phyloP scores from a whole-genome alignment of 2,797 vertebrate genomes.

The Tangara arthus region DNA sequence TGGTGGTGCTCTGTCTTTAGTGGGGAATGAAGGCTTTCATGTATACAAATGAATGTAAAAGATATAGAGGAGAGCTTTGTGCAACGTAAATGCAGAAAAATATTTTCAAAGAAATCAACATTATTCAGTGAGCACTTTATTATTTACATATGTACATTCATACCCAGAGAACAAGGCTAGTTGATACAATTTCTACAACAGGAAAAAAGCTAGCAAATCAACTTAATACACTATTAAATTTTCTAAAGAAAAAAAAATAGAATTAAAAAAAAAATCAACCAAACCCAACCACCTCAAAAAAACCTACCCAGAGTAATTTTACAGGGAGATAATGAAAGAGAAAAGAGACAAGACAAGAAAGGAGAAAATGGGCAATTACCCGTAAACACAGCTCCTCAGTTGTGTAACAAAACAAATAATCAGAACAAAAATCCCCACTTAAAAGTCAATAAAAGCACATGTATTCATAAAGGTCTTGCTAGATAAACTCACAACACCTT shows the following conservation, averaged over 20 bases:
- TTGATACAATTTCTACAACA: neutral
- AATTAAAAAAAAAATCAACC: neutral
- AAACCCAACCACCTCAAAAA: neutral
- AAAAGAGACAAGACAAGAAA: neutral
- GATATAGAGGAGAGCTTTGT: neutral
- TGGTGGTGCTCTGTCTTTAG: rapidly evolving
- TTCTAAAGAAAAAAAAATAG: neutral
- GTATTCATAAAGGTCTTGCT: neutral
- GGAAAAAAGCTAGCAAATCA: neutral
- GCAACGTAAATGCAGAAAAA: neutral
- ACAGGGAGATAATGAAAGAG: neutral
- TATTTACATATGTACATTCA: neutral
- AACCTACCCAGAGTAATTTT: neutral
- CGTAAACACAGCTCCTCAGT: neutral
- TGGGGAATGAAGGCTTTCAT: neutral
- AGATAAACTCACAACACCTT: neutral
- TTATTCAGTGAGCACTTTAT: neutral
- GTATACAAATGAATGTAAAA: neutral
- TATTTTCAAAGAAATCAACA: neutral
- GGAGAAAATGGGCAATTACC: neutral
- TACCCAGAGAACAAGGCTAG: neutral
- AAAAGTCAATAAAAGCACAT: neutral
- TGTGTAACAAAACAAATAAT: neutral
- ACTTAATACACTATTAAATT: neutral
- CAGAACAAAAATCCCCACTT: neutral